phyloP scores from a whole-genome alignment of 2,888 invertebrate species.

The Erebia epiphron region DNA sequence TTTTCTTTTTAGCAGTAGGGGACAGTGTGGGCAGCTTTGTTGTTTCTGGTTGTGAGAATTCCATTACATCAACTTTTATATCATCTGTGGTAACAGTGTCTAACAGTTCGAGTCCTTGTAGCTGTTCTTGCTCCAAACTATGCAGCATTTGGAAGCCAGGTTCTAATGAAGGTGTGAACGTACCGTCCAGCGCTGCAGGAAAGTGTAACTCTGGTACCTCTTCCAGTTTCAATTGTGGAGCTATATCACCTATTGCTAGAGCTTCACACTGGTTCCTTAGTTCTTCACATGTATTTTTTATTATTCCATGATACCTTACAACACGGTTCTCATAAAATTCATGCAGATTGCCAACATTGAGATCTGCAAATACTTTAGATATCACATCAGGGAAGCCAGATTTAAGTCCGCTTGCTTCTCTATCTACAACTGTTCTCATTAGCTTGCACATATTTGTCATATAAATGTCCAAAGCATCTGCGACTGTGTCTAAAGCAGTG shows the following conservation, averaged over 20 bases:
- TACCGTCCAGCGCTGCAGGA: conserved; percentile 75
- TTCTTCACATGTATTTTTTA: conserved; percentile 63
- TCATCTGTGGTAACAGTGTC: conserved; percentile 70
- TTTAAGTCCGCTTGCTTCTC: conserved; percentile 67
- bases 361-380: conserved; percentile 74
- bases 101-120: conserved; percentile 71
- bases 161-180: conserved; percentile 83
- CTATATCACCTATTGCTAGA: conserved; percentile 62
- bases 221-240: conserved; percentile 71
- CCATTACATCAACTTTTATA: conserved; percentile 72
- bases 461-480: conserved; percentile 70
- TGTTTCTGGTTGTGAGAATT: conserved; percentile 68
- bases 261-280: conserved; percentile 62
- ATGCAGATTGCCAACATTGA: conserved; percentile 71
- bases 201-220: conserved; percentile 81
- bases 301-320: conserved; percentile 65
- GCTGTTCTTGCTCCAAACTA: conserved; percentile 84
- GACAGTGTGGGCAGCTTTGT: conserved; percentile 62
- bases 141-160: conserved; percentile 86
- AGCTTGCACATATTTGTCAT: conserved; percentile 74
- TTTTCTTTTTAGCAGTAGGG: conserved; percentile 72
- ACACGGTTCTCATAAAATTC: conserved; percentile 73
- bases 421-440: conserved; percentile 68
- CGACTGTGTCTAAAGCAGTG: conserved; percentile 64
- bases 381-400: conserved; percentile 75